Conservation (phyloP, 2,797 vertebrate species). For the Characodon lateralis region DNA sequence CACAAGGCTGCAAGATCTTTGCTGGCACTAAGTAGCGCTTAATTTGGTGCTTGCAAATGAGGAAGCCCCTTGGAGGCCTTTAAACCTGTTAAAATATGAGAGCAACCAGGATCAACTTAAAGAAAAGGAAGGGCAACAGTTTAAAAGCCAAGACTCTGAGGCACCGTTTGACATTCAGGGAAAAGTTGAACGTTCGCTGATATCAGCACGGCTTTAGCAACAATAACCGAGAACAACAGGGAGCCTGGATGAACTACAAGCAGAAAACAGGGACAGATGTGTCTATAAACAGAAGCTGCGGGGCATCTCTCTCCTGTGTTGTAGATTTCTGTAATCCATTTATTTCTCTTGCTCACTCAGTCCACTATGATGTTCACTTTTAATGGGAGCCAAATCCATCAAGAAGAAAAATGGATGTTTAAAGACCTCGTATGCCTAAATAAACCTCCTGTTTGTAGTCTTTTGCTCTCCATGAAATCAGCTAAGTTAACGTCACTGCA, state of each 20-base stretch:
- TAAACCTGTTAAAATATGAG: constrained; percentile 58
- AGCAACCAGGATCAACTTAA: constrained; percentile 50
- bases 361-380: constrained; percentile 38
- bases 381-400: constrained; percentile 52
- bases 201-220: constrained; percentile 61
- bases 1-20: constrained; percentile 69
- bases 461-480: constrained; percentile 53
- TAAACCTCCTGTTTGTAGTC: constrained; percentile 34
- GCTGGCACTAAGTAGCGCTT: constrained; percentile 73
- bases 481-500: constrained; percentile 41
- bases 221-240: constrained; percentile 61
- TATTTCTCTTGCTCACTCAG: constrained; percentile 44
- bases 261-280: constrained; percentile 72
- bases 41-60: constrained; percentile 66
- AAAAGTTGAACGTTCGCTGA: constrained; percentile 58
- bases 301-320: constrained; percentile 52
- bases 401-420: constrained; percentile 45
- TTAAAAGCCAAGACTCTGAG: constrained; percentile 64
- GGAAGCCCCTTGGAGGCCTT: constrained; percentile 73
- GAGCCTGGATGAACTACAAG: constrained; percentile 53
- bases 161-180: constrained; percentile 51
- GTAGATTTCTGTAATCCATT: constrained; percentile 40
- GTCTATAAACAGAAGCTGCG: constrained; percentile 57
- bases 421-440: constrained; percentile 45
- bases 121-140: constrained; percentile 38